A percentile compares a stretch with the other conserved stretches of the same genome.
phyloP scores from a whole-genome alignment of 2,113 vertebrate genomes.

The Synodontis membranacea region DNA sequence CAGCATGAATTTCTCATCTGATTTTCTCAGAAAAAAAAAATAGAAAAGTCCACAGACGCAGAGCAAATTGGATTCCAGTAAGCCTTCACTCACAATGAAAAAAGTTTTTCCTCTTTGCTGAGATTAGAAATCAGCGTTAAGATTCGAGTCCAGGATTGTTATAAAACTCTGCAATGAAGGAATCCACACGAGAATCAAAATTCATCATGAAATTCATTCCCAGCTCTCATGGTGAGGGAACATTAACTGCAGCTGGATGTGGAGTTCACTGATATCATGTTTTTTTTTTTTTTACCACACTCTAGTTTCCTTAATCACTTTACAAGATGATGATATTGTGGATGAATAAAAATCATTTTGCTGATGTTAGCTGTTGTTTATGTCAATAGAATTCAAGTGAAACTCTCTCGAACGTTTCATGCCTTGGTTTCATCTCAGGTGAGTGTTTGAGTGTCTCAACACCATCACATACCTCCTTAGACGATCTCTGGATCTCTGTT shows the following conservation, averaged over 20 bases:
- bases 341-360: neutral
- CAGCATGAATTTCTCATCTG: neutral
- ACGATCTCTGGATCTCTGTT: too few relatives aligned
- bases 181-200: neutral
- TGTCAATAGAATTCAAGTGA: too few relatives aligned
- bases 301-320: neutral
- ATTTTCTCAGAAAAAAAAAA: neutral
- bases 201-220: neutral
- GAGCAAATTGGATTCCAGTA: neutral
- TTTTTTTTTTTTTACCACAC: neutral
- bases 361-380: neutral
- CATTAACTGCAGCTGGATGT: neutral
- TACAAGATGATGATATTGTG: neutral
- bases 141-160: neutral
- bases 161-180: neutral
- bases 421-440: neutral
- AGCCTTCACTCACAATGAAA: neutral
- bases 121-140: neutral
- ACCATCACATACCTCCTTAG: too few relatives aligned
- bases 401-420: neutral
- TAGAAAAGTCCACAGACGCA: neutral
- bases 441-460: too few relatives aligned
- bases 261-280: neutral
- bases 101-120: neutral
- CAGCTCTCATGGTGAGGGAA: neutral